Evolutionary conservation across 2,888 invertebrate genomes (phyloP), one percentile per base, ranked within the genome.

Genomic region (Drymonia ruficornis): DNA sequence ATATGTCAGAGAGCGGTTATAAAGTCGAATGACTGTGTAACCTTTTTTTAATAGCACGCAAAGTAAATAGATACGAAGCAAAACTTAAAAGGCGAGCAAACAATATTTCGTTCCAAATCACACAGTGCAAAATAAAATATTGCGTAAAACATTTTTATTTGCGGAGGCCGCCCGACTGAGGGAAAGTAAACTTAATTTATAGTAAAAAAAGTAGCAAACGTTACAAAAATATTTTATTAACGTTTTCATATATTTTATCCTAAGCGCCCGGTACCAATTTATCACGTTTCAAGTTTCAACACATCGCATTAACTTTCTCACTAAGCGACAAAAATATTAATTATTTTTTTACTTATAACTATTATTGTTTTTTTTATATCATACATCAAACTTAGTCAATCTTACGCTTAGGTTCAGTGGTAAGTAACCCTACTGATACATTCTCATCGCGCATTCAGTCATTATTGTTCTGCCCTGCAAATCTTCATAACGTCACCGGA

Each of bases 181-280:
- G 4, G 19, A 8, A 63, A 60, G 50, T 53, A 55, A 66, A 63
- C 55, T 15, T 45, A 34, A 31, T 28, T 8, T 49, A 28, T 40
- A 31, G 28, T 48, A 49, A 56, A 58, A n/a, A 52, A 65, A 53
- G 13, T 19, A n/a, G 13, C n/a, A 8, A 55, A 56, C 53, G 29
- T 59, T 64, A 62, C 36, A 70, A 73, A 72, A 71, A 75, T 65
- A 67, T 67, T 74, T 74, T 70, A 72, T 67, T 70, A 67, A 71
- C 55, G 31, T 48, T 65, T 58, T 49, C 56, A 70, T 58, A 66
- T 63, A 60, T 60, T 16, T 57, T 53, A 59, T 69, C 71, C 70
- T 65, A 63, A 55, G 50, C 59, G 64, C 65, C 72, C 57, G 49
- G 50, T 59, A 64, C 60, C 61, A 67, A 67, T 65, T 69, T 65